phyloP scores from a whole-genome alignment of 2,113 vertebrate genomes.

The Lophochroa leadbeateri region DNA sequence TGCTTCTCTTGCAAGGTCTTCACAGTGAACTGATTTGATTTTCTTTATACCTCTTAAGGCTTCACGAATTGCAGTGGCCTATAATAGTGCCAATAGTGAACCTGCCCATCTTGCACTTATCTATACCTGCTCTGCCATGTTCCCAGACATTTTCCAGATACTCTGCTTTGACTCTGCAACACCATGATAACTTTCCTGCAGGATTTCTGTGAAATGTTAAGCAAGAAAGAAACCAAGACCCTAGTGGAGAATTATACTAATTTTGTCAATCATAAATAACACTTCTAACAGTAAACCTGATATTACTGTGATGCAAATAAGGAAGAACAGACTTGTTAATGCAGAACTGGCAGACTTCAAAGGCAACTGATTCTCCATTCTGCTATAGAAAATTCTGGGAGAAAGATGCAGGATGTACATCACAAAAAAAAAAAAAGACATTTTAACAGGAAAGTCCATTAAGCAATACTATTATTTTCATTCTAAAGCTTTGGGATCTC shows the following conservation, averaged over 20 bases:
- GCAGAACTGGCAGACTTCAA: background rate
- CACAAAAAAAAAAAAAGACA: background rate
- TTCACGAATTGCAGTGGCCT: background rate
- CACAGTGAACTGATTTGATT: background rate
- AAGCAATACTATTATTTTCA: background rate
- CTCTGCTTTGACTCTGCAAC: background rate
- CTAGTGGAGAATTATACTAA: background rate
- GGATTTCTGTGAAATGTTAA: background rate
- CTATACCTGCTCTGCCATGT: background rate
- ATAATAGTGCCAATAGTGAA: background rate
- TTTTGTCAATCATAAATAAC: background rate
- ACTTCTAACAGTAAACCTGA: background rate
- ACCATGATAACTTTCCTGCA: background rate
- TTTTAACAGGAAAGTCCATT: background rate
- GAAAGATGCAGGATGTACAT: background rate
- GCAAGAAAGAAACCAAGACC: background rate
- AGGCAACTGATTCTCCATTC: rapidly evolving
- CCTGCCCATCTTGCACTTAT: background rate
- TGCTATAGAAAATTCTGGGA: background rate
- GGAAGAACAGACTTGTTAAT: background rate
- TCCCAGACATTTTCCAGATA: background rate
- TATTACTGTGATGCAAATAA: background rate
- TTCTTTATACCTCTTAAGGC: background rate
- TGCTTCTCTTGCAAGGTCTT: background rate
- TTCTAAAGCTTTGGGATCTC: background rate